Conservation (phyloP, 2,888 invertebrate genomes). For the Drosophila ochracea region DNA sequence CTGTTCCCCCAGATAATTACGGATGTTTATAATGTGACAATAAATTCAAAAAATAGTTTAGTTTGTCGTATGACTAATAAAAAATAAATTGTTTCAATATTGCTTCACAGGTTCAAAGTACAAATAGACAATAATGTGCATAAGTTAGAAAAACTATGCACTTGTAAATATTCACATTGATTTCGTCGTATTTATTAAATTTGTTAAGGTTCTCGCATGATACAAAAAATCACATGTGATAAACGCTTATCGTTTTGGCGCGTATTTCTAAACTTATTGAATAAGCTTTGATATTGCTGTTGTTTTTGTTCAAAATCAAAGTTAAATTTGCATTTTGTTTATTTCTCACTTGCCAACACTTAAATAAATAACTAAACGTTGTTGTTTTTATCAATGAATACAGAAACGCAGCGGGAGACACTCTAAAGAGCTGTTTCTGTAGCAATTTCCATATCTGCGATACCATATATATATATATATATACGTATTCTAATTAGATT, state of each 20-base stretch:
- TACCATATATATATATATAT: background rate
- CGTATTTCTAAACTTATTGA: conserved; percentile 8
- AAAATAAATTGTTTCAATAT: conserved; percentile 10
- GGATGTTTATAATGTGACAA: background rate
- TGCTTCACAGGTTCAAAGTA: conserved; percentile 3
- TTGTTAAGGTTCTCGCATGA: conserved; percentile 12
- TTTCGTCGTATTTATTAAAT: background rate
- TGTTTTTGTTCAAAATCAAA: conserved; percentile 28
- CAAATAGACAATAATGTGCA: background rate
- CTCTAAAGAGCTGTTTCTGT: conserved; percentile 11
- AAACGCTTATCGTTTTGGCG: conserved; percentile 21
- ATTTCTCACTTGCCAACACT: conserved; percentile 40
- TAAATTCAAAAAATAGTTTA: background rate
- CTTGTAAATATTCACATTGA: background rate
- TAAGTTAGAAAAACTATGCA: background rate
- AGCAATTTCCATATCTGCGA: background rate
- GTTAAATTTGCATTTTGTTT: conserved; percentile 46
- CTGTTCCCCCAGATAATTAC: conserved; percentile 3
- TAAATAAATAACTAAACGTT: conserved; percentile 40
- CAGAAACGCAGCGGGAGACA: conserved; percentile 26
- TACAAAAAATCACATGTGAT: conserved; percentile 37
- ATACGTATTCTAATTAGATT: conserved; percentile 62
- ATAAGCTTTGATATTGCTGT: background rate
- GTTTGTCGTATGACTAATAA: conserved; percentile 18
- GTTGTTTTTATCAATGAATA: conserved; percentile 61